A percentile compares a stretch with the other conserved stretches of the same genome.
Conservation (phyloP, 2,888 invertebrate species). For the Byasa hedistus region DNA sequence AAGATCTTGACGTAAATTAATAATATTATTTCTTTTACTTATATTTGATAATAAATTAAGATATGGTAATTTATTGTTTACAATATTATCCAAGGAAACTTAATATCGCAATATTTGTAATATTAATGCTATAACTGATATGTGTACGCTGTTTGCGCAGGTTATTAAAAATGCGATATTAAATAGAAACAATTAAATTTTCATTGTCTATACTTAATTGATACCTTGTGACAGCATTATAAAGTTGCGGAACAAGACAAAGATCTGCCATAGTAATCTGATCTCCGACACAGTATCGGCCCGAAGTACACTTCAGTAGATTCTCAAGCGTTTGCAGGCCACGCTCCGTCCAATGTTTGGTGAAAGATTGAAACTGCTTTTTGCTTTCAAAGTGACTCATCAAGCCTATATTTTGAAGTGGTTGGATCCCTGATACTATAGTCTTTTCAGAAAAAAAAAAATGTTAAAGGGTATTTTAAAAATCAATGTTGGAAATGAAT, state of each 20-base stretch:
- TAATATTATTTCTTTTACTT: neutral
- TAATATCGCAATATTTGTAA: too few relatives aligned
- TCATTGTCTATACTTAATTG: neutral
- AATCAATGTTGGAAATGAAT: neutral
- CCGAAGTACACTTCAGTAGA: slow-evolving; percentile 65
- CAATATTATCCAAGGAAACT: too few relatives aligned
- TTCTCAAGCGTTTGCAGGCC: slow-evolving; percentile 81
- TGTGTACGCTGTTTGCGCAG: too few relatives aligned
- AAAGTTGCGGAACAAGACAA: slow-evolving; percentile 83
- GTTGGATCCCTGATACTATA: slow-evolving; percentile 84
- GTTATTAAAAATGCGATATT: too few relatives aligned
- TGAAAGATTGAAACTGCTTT: slow-evolving; percentile 71
- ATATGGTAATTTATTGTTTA: too few relatives aligned
- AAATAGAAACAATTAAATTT: too few relatives aligned
- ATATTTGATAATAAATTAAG: too few relatives aligned
- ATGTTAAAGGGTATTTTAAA: neutral
- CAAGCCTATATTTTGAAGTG: slow-evolving; percentile 82
- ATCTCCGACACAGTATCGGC: slow-evolving; percentile 81
- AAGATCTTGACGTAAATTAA: neutral
- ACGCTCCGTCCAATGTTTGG: slow-evolving; percentile 70
- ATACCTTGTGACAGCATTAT: slow-evolving; percentile 79
- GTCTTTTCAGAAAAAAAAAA: slow-evolving; percentile 62
- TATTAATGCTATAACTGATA: too few relatives aligned
- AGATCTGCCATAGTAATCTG: slow-evolving; percentile 83
- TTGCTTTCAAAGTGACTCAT: slow-evolving; percentile 59